Evolutionary conservation across 2,113 vertebrate species (phyloP), one percentile per base, ranked within the genome.

Genomic region (Rana temporaria): DNA sequence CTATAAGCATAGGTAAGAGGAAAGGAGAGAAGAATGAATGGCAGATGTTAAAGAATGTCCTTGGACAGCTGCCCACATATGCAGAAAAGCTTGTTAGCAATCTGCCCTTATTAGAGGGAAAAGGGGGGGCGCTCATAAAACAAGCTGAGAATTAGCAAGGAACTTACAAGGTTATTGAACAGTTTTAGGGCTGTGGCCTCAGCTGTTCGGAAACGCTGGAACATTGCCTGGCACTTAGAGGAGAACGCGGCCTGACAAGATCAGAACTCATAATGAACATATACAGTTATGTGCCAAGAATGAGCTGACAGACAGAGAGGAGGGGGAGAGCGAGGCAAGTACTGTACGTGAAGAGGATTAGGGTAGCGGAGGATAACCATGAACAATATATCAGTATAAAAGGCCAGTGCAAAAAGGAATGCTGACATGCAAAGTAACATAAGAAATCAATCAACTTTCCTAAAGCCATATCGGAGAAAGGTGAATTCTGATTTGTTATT

Each of bases 151-250:
- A 32, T 52, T n/a, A 52, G 20, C 32, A 48, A 2, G 62, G 34
- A 64, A 14, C 32, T 62, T 57, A 16, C 32, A 15, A 38, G 32
- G 4, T 15, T 48, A 32, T 67, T 66, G 60, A 19, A 65, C 30
- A 22, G 48, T 24, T 65, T 63, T n/a, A 26, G 22, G 22, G 75
- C 38, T 30, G 48, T 53, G 24, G 30, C 38, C n/a, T 48, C 88
- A 89, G 88, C 86, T 87, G 89, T 81, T 60, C 32, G 1, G 67
- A 80, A 69, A 70, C 71, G 70, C 85, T 30, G 81, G 77, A 72
- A 66, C 26, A 1, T 65, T 38, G 72, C 26, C 85, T 65, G 78
- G 68, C 59, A 62, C 20, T 12, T 6, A 18, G n/a, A n/a, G 32
- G 62, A 70, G 18, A 62, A 30, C 7, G 4, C 4, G 16, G 26